Evolutionary conservation across 2,888 invertebrate species (phyloP), one percentile per base, ranked within the genome.

Genomic region (Anodontia alba): DNA sequence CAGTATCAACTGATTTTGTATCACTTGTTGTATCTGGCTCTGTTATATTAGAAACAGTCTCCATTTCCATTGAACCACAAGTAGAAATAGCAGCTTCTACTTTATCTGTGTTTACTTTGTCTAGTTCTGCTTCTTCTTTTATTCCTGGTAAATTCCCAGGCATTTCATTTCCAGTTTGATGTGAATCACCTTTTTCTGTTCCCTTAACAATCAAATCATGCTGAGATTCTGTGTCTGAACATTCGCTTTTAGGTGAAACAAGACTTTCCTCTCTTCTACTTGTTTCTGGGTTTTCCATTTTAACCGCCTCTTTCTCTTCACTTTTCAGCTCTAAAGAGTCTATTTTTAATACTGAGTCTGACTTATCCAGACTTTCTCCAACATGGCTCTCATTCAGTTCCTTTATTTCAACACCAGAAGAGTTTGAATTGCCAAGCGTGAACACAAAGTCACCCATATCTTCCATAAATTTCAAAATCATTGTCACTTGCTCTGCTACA

Each of bases 381-480:
- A 46, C 17, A 12, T 69, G 51, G 29, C 71, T 72, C 8, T 76
- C 76, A 36, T 12, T 72, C 10, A 77, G 49, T 38, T 77, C 77
- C 10, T n/a, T 77, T n/a, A 74, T 78, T 8, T 73, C 70, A 0
- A 74, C 54, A 29, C 71, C 36, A 17, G 69, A 33, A 23, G 68
- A 29, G 23, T 71, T 38, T 17, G 26, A 10, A 29, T 8, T 23
- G 7, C 43, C 38, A 31, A 78, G 66, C 3, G 82, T 70, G 36
- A 85, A 81, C 23, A 68, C 62, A 23, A 76, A 71, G 33, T 83
- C 81, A 5, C 83, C 76, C 15, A 69, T 74, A 33, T 79, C 83
- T 62, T 86, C 86, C 17, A 74, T 73, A 20, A 80, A 83, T 49
- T 81, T 80, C n/a, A 70, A 51, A 15, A 86, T 17, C 38, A 77